phyloP scores from a whole-genome alignment of 1,140 invertebrate genomes.

The Pomacea maculata region DNA sequence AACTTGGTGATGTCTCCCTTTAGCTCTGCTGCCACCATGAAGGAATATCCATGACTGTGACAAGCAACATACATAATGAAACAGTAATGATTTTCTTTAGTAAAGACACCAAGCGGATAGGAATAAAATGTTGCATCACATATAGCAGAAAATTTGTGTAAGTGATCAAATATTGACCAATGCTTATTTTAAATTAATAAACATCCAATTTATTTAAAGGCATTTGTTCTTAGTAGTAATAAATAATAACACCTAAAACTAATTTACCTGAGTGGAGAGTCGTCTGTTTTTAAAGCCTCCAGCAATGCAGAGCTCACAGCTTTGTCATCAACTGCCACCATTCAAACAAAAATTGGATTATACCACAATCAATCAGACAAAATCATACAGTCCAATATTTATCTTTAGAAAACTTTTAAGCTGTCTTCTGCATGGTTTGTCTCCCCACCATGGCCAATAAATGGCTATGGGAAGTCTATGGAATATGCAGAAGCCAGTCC shows the following conservation, averaged over 20 bases:
- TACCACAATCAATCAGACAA: neutral
- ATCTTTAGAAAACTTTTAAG: neutral
- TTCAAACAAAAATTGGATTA: neutral
- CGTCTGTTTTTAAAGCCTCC: constrained; percentile 60
- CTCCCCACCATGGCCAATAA: neutral
- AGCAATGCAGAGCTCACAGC: constrained; percentile 61
- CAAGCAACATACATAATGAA: neutral
- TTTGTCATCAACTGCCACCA: constrained; percentile 63
- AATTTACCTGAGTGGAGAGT: constrained; percentile 55
- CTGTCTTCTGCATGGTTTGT: neutral
- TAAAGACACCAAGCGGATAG: too few species aligned
- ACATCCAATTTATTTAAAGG: neutral
- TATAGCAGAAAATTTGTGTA: too few species aligned
- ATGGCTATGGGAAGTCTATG: constrained; percentile 6
- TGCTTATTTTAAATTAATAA: neutral
- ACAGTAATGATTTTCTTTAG: neutral
- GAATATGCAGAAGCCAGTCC: constrained; percentile 9
- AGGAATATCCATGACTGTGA: constrained; percentile 82
- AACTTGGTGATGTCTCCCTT: constrained; percentile 72
- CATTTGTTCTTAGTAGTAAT: neutral
- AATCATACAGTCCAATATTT: neutral
- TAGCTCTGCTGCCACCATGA: constrained; percentile 79
- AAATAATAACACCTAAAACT: neutral
- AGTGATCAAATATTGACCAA: too few species aligned
- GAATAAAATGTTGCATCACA: neutral